phyloP scores from a whole-genome alignment of 2,888 invertebrate genomes.

The Sepiola atlantica region DNA sequence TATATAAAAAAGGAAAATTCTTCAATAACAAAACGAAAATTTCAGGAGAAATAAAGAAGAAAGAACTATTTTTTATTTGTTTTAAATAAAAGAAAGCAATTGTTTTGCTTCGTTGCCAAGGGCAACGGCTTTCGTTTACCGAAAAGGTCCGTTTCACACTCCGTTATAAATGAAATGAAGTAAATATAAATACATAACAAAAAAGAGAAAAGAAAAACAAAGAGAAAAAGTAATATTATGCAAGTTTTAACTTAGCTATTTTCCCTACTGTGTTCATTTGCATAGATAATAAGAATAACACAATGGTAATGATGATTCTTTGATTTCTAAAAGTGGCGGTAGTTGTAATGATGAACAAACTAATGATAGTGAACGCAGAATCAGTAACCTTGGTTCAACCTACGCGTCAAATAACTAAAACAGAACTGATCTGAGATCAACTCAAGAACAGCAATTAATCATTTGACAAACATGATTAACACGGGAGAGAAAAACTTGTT shows the following conservation, averaged over 20 bases:
- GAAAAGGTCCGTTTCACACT: neutral
- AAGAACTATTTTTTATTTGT: too few species aligned
- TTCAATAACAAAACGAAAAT: neutral
- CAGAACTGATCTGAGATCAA: neutral
- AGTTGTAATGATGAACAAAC: neutral
- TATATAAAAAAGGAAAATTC: neutral
- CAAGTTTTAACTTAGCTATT: neutral
- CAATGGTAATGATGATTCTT: neutral
- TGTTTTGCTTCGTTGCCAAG: neutral
- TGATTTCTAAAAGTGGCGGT: neutral
- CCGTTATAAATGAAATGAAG: neutral
- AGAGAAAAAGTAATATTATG: neutral
- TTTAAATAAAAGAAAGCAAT: neutral
- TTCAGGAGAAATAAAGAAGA: neutral
- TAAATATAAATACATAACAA: neutral
- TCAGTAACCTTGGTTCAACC: neutral
- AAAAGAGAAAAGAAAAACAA: neutral
- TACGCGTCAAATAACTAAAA: slow-evolving; percentile 1
- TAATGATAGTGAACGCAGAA: neutral
- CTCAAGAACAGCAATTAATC: neutral
- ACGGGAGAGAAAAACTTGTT: neutral
- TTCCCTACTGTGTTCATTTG: neutral
- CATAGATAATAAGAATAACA: neutral
- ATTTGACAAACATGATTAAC: neutral
- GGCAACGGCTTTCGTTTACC: neutral